Conservation (phyloP, 2,888 invertebrate genomes). For the Amblyjoppa proteus region DNA sequence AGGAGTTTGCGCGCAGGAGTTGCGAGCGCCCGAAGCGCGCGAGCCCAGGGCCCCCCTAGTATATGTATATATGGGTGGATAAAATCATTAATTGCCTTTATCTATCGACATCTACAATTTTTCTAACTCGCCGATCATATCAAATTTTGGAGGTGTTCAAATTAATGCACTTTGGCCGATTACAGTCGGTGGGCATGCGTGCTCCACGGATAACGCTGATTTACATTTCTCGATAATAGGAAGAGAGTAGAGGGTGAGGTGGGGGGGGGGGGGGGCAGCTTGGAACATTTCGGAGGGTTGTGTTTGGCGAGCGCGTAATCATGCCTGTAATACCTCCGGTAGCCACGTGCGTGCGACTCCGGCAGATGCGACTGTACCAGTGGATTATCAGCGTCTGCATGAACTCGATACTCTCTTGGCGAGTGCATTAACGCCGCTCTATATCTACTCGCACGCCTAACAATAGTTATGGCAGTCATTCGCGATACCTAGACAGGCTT, state of each 20-base stretch:
- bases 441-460: constrained; percentile 10
- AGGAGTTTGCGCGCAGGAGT: too few relatives aligned
- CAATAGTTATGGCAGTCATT: constrained; percentile 36
- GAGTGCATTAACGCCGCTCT: constrained; percentile 42
- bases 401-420: constrained; percentile 54
- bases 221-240: constrained; percentile 66
- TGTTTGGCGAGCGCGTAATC: constrained; percentile 63
- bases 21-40: too few relatives aligned
- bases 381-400: constrained; percentile 61
- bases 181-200: constrained; percentile 32
- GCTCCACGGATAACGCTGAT: constrained; percentile 63
- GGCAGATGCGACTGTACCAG: constrained; percentile 62
- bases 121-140: constrained; percentile 40
- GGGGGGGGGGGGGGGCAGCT: background rate
- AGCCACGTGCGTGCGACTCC: constrained; percentile 59
- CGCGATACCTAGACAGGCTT: constrained; percentile 22
- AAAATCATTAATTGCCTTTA: background rate
- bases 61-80: too few relatives aligned
- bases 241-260: constrained; percentile 1
- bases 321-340: constrained; percentile 65
- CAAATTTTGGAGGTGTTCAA: constrained; percentile 25
- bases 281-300: constrained; percentile 41
- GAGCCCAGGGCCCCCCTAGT: too few relatives aligned
- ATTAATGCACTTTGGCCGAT: constrained; percentile 48
- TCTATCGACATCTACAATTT: constrained; percentile 1